Evolutionary conservation across 30 jellyfish, hydroid and myxozoan species (phyloP), one percentile per base, ranked within the genome.

Genomic region (Calvadosia cruxmelitensis): DNA sequence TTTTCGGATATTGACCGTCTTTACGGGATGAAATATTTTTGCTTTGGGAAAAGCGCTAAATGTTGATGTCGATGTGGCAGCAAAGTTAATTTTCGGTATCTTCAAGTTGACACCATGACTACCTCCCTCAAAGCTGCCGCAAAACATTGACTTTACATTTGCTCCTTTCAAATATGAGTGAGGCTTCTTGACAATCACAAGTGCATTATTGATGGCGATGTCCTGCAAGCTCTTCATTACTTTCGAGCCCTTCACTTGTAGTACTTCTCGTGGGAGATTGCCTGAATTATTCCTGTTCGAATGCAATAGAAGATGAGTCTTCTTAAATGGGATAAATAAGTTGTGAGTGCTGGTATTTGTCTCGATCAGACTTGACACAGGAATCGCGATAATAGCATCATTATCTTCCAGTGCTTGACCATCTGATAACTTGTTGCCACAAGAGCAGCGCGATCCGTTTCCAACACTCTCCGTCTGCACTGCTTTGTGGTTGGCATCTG

Each of bases 311-410:
- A 74, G 49, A 64, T 89, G 98, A 53, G 78, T 75, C 53, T 89
- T 89, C 0, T 85, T 72, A 30, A 89, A 74, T 51, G 98, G 98
- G 53, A 89, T 74, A 12, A 90, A 94, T 34, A 89, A 64, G 34
- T 86, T 69, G 75, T 89, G 95, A 16, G 92, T 68, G 13, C 81
- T 36, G 28, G 93, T 76, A 20, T 77, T 83, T 50, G 98, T 74
- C 53, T 80, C 71, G 5, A 82, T 77, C 2, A 92, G 69, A 81
- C 95, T 81, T 34, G 79, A 71, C 31, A 82, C 52, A 1, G 94
- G 94, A 27, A 82, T 82, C 64, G 67, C 20, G 15, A 42, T 42
- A 42, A 42, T 20, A 42, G 57, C 57, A 42, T 10, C 15, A 5
- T 42, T 20, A 5, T 42, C 20, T 5, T 42, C 20, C 10, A 20